Evolutionary conservation across 2,113 vertebrate species (phyloP).

Genomic region (Falcunculus frontatus): DNA sequence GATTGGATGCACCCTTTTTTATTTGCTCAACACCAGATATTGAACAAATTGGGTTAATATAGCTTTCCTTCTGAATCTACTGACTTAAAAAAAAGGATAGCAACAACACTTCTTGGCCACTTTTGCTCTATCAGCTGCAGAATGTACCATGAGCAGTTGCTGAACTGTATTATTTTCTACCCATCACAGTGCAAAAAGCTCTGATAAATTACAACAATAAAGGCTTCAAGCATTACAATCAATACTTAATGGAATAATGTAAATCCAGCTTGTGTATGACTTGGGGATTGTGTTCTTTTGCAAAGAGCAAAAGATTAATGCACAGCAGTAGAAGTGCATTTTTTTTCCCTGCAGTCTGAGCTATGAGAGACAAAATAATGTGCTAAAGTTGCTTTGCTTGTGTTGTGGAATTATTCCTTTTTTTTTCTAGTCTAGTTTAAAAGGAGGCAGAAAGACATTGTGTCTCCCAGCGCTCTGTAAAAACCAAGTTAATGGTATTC

Average conservation of each 20-base stretch:
- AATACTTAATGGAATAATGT: slow-evolving; percentile 64
- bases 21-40: neutral
- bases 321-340: neutral
- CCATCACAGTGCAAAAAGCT: slow-evolving; percentile 22
- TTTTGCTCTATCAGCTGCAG: neutral
- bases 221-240: slow-evolving; percentile 55
- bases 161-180: slow-evolving; percentile 26
- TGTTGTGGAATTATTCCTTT: slow-evolving; percentile 9
- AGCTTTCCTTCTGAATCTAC: neutral
- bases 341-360: neutral
- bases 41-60: neutral
- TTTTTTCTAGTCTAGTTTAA: slow-evolving; percentile 24
- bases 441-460: slow-evolving; percentile 26
- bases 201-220: slow-evolving; percentile 61
- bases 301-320: slow-evolving; percentile 56
- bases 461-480: slow-evolving; percentile 34
- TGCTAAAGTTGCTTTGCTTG: slow-evolving; percentile 34
- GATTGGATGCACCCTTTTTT: neutral
- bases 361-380: neutral
- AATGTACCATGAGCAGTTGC: neutral
- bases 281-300: slow-evolving; percentile 34
- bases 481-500: slow-evolving; percentile 59
- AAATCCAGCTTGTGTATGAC: slow-evolving; percentile 38
- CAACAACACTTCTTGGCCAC: neutral
- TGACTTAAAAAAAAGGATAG: neutral